Percentiles rank a stretch among this genome's conserved stretches.
Conservation (phyloP, 2,797 vertebrate genomes). For the Glossophaga mutica region DNA sequence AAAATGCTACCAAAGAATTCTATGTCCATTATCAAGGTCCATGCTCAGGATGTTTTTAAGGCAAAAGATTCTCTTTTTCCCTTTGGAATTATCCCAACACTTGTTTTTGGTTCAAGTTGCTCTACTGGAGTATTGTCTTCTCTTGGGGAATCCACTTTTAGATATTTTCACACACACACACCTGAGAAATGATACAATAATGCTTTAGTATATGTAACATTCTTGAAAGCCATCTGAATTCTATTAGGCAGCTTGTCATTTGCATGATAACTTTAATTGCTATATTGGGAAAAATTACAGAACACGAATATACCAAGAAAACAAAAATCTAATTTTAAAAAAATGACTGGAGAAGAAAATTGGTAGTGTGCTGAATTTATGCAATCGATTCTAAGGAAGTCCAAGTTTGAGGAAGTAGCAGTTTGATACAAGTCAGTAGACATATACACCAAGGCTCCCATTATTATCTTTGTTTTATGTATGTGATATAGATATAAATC, state of each 20-base stretch:
- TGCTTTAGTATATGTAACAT: slow-evolving; percentile 60
- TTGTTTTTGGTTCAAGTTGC: slow-evolving; percentile 72
- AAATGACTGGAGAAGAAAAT: slow-evolving; percentile 57
- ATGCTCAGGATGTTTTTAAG: slow-evolving; percentile 68
- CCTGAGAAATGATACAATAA: slow-evolving; percentile 72
- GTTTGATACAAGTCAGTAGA: slow-evolving; percentile 34
- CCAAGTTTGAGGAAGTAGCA: slow-evolving; percentile 15
- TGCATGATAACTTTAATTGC: slow-evolving; percentile 77
- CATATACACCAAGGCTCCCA: background rate
- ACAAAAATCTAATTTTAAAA: slow-evolving; percentile 65
- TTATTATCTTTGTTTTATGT: background rate
- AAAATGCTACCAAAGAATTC: slow-evolving; percentile 51
- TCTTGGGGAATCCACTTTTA: slow-evolving; percentile 75
- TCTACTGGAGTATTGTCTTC: slow-evolving; percentile 65
- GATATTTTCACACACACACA: slow-evolving; percentile 61
- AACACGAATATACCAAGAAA: slow-evolving; percentile 66
- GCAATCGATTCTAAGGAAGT: slow-evolving; percentile 51
- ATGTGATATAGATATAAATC: background rate
- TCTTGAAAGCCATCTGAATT: slow-evolving; percentile 74
- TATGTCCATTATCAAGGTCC: slow-evolving; percentile 68
- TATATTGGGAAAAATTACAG: slow-evolving; percentile 58
- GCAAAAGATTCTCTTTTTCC: slow-evolving; percentile 66
- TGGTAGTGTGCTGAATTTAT: slow-evolving; percentile 48
- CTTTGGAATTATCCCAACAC: slow-evolving; percentile 66
- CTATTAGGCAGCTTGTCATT: slow-evolving; percentile 74